phyloP scores from a whole-genome alignment of 2,797 vertebrate species.

The Macropodus opercularis region DNA sequence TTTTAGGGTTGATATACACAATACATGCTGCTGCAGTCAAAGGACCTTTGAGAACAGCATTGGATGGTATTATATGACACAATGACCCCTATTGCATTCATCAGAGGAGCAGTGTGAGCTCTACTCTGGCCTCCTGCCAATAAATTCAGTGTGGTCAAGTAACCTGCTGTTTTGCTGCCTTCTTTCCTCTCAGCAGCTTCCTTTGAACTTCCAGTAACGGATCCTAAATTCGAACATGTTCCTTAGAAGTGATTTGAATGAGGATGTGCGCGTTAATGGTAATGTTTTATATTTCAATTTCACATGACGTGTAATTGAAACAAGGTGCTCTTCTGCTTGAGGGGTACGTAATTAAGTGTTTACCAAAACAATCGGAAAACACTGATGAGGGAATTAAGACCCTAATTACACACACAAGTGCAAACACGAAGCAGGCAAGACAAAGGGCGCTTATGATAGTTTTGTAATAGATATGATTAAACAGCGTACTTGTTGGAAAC shows the following conservation, averaged over 20 bases:
- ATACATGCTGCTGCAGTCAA: neutral
- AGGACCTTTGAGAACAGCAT: conserved; percentile 37
- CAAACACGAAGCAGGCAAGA: conserved; percentile 41
- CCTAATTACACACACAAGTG: conserved; percentile 62
- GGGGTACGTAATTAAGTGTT: conserved; percentile 34
- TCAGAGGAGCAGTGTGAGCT: conserved; percentile 34
- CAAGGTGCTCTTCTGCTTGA: conserved; percentile 24
- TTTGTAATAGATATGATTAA: conserved; percentile 39
- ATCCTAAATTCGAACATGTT: conserved; percentile 15
- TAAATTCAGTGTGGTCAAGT: conserved; percentile 21
- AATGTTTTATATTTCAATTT: conserved; percentile 74
- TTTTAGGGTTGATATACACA: conserved; percentile 10
- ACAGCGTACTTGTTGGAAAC: neutral
- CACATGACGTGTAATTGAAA: conserved; percentile 69
- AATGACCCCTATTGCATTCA: conserved; percentile 53
- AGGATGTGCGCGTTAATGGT: conserved; percentile 52
- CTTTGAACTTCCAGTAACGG: conserved; percentile 37
- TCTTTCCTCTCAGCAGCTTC: neutral
- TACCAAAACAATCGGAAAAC: conserved; percentile 59
- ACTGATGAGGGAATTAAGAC: conserved; percentile 56
- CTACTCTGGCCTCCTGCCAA: conserved; percentile 20
- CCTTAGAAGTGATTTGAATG: conserved; percentile 60
- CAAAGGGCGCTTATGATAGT: conserved; percentile 38
- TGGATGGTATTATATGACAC: conserved; percentile 44
- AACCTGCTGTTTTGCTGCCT: conserved; percentile 12